phyloP scores from a whole-genome alignment of 1,140 invertebrate genomes.

The Augochlora pura region DNA sequence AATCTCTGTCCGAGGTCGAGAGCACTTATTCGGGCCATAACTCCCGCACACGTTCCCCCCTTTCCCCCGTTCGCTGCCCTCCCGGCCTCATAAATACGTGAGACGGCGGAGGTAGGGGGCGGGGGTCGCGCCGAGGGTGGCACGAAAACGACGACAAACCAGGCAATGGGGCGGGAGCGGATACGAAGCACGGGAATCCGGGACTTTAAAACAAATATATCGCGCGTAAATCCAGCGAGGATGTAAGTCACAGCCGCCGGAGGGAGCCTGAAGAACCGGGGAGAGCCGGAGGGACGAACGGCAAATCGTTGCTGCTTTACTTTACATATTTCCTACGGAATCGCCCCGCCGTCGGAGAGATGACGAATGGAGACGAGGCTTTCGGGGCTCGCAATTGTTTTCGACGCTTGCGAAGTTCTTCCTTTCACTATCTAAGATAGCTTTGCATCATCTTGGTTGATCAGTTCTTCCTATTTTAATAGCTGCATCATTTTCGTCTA shows the following conservation, averaged over 20 bases:
- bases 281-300: slow-evolving; percentile 41
- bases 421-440: no score
- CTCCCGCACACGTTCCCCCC: slow-evolving; percentile 71
- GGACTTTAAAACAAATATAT: slow-evolving; percentile 81
- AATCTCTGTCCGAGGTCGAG: slow-evolving; percentile 73
- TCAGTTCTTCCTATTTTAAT: no score
- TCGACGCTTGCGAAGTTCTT: no score
- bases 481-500: no score
- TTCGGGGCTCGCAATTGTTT: not conserved
- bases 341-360: slow-evolving; percentile 38
- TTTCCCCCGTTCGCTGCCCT: slow-evolving; percentile 71
- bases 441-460: no score
- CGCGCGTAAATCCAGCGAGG: slow-evolving; percentile 77
- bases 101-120: slow-evolving; percentile 46
- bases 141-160: slow-evolving; percentile 52
- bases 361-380: not conserved
- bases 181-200: slow-evolving; percentile 62
- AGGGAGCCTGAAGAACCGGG: slow-evolving; percentile 31
- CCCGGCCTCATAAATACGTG: slow-evolving; percentile 75
- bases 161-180: slow-evolving; percentile 43
- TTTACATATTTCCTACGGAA: slow-evolving; percentile 76
- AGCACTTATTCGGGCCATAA: slow-evolving; percentile 79
- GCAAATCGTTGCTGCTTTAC: slow-evolving; percentile 77
- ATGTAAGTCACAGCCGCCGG: slow-evolving; percentile 58
- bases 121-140: slow-evolving; percentile 7